phyloP scores from a whole-genome alignment of 2,888 invertebrate genomes.

The Elmis aenea region DNA sequence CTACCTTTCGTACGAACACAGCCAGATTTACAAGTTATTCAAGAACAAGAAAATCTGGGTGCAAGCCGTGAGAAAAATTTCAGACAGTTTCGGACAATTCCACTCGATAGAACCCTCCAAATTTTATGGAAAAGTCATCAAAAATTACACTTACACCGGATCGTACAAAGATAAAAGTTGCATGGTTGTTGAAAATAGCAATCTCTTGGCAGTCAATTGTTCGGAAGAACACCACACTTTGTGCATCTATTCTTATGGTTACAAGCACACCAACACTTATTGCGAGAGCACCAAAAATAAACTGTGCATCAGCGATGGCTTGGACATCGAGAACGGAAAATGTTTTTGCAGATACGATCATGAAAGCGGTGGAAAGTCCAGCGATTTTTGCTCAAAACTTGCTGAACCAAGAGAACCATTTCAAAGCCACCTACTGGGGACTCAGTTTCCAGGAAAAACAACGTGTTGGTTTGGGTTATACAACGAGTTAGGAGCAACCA shows the following conservation, averaged over 20 bases:
- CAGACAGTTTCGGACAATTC: not conserved
- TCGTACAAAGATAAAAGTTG: not conserved
- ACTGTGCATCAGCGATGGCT: not conserved
- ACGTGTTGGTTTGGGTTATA: not conserved
- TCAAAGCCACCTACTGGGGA: not conserved
- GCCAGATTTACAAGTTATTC: too few species aligned
- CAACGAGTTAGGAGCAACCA: not conserved
- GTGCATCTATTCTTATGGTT: not conserved
- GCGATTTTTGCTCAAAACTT: not conserved
- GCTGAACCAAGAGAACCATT: not conserved
- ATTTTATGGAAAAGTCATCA: not conserved
- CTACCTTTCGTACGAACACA: too few species aligned
- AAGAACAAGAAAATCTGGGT: not conserved
- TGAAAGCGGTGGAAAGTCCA: too few species aligned
- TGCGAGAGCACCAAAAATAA: not conserved
- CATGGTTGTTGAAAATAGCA: not conserved
- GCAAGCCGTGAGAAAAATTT: not conserved
- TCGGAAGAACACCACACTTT: not conserved
- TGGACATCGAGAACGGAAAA: not conserved
- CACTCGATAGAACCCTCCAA: not conserved
- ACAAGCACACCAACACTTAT: not conserved
- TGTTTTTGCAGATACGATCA: constrained; percentile 3
- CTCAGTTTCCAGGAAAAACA: too few species aligned
- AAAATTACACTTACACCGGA: not conserved
- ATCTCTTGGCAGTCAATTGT: not conserved